A percentile compares a stretch with the other conserved stretches of the same genome.
These are phyloP conservation scores for Muntiacus reevesi DNA, from an alignment of 2,113 vertebrate species.

Conservation along the genomic window DNA sequence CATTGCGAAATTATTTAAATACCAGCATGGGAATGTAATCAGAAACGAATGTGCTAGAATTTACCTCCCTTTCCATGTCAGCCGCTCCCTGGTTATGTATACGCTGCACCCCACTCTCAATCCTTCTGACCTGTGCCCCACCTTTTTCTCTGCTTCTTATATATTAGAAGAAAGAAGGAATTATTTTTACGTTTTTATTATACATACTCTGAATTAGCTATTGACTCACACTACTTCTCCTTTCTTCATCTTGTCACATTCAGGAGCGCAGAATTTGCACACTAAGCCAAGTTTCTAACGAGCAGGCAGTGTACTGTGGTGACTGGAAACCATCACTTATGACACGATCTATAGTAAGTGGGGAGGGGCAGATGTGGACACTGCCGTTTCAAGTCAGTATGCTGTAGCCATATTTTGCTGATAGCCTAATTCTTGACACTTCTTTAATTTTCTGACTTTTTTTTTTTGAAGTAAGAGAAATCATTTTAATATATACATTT, in stretches of 20 bases:
- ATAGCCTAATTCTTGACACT: not conserved
- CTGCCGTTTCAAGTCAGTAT: not conserved
- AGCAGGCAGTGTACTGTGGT: not conserved
- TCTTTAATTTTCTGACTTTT: not conserved
- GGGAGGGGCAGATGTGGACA: not conserved
- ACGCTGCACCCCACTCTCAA: not conserved
- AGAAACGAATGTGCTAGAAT: not conserved
- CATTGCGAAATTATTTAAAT: not conserved
- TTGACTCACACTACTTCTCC: not conserved
- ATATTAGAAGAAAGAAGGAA: not conserved
- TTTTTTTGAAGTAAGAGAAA: not conserved
- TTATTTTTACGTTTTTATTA: not conserved
- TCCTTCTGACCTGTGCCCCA: not conserved
- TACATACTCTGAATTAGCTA: not conserved
- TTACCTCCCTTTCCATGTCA: not conserved
- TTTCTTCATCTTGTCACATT: not conserved
- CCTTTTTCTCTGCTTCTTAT: not conserved
- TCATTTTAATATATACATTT: not conserved
- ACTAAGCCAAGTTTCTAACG: not conserved
- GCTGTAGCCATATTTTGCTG: not conserved
- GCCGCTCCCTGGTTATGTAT: fast-evolving
- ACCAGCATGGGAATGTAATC: not conserved
- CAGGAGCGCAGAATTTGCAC: fast-evolving
- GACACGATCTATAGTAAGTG: not conserved
- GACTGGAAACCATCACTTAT: not conserved